Evolutionary conservation across 2,888 invertebrate genomes (phyloP).

Genomic region (Drosophila nr. fundita): DNA sequence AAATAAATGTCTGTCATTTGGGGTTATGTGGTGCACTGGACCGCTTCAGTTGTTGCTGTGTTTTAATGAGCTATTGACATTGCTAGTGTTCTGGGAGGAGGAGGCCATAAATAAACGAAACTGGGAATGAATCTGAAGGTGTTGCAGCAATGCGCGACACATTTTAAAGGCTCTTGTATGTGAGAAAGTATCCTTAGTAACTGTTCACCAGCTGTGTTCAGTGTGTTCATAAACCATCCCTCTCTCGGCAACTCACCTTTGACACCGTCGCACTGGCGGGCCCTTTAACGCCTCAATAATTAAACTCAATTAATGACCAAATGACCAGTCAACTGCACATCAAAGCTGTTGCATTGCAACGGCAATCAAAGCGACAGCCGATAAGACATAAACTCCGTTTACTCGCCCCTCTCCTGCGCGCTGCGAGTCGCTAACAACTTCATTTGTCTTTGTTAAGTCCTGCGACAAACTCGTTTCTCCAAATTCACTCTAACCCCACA

Average conservation of each 20-base stretch:
- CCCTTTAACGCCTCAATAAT: constrained; percentile 65
- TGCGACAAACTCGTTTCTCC: constrained; percentile 51
- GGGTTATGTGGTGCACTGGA: constrained; percentile 55
- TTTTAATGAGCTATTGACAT: constrained; percentile 68
- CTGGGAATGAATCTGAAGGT: constrained; percentile 11
- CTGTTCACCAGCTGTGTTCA: background rate
- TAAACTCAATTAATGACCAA: constrained; percentile 72
- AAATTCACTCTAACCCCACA: constrained; percentile 11
- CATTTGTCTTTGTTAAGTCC: constrained; percentile 76
- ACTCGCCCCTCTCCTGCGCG: background rate
- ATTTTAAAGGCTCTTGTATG: background rate
- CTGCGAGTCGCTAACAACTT: constrained; percentile 64
- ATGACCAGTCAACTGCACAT: constrained; percentile 64
- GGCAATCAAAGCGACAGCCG: constrained; percentile 50
- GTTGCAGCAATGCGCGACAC: constrained; percentile 4
- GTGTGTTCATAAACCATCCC: background rate
- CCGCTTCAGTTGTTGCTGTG: constrained; percentile 29
- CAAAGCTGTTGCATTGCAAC: constrained; percentile 54
- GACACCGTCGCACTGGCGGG: constrained; percentile 3
- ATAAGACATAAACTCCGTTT: constrained; percentile 25
- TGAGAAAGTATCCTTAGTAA: constrained; percentile 1
- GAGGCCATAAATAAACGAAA: background rate
- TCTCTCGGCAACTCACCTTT: constrained; percentile 4
- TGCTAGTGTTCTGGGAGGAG: constrained; percentile 5
- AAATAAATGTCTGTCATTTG: constrained; percentile 73